These are phyloP conservation scores for Daphoenositta chrysoptera DNA, from an alignment of 2,113 vertebrate species.

Conservation along the genomic window DNA sequence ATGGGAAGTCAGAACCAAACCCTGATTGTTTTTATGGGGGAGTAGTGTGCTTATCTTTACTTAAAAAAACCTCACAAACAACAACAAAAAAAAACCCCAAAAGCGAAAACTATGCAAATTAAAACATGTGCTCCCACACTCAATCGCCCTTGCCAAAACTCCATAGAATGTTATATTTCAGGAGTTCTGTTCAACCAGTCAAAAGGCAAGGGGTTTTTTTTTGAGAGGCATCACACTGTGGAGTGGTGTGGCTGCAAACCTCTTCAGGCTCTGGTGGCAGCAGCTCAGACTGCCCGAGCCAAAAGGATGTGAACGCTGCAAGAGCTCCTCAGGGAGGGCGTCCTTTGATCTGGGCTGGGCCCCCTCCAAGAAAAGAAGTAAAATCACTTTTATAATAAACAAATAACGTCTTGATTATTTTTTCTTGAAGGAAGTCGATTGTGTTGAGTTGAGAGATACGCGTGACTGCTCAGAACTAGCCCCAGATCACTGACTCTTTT, in stretches of 20 bases:
- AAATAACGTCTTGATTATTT: not conserved
- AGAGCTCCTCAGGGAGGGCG: not conserved
- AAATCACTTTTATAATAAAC: not conserved
- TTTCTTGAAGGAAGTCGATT: not conserved
- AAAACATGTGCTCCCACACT: not conserved
- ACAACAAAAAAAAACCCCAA: not conserved
- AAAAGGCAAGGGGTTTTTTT: not conserved
- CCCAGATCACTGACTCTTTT: not conserved
- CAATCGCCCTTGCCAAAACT: accelerated
- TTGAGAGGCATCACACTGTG: not conserved
- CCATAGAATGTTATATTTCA: accelerated
- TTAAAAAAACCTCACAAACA: not conserved
- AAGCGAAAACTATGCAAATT: not conserved
- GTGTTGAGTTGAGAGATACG: not conserved
- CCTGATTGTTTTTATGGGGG: not conserved
- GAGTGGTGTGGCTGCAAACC: not conserved
- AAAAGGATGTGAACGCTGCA: not conserved
- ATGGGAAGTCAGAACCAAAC: not conserved
- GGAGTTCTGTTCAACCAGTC: not conserved
- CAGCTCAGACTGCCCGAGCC: not conserved
- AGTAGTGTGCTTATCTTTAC: not conserved
- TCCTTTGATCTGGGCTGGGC: not conserved
- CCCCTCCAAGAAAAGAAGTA: not conserved
- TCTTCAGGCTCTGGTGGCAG: not conserved
- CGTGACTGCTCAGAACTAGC: not conserved